Base-by-base conservation (phyloP, 1,140 invertebrate genomes). In the Lethrus apterus region DNA sequence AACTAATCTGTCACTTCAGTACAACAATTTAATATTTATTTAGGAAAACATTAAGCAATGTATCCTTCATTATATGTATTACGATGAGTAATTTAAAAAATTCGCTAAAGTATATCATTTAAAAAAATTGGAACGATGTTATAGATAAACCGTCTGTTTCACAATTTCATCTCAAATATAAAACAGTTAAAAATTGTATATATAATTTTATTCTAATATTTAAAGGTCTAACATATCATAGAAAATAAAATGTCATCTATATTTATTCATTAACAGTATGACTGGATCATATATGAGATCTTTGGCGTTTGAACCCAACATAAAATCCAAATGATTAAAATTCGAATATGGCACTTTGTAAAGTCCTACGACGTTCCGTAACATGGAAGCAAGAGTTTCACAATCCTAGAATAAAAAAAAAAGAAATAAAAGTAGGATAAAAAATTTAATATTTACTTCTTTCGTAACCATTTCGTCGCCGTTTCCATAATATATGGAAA, bases 261-360 rank as follows among this genome's bases (percentile, higher is more conserved):
- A 56, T 46, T 62, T 60, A 45, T 60, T 52, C 53, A 65, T 54
- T 26, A 64, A 50, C 18, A 23, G 41, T 11, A 70, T 48, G 15
- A 71, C 44, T 44, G 56, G 62, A 13, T 77, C 63, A 60, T 84
- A 81, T 4, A 84, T 61, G 9, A 78, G 62, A 48, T 65, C 65
- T 50, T 74, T 74, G 0, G 75, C 68, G 50, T 78, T 72, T 11
- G 71, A 69, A 0, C 77, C 81, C 68, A 76, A 83, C 46, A 78
- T 70, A 68, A 83, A 86, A 65, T 86, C 82, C 48, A 83, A 70
- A 55, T 85, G 80, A 59, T 79, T 83, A 67, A 83, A 87, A 31
- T 76, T 66, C 2, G 65, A 59, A 41, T 74, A 65, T 0, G 75
- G 71, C 4, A 85, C 67, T 54, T 71, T 36, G 59, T 68, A 62